Base-by-base conservation (phyloP, 2,113 vertebrate species). In the Rhabdomys dilectus region DNA sequence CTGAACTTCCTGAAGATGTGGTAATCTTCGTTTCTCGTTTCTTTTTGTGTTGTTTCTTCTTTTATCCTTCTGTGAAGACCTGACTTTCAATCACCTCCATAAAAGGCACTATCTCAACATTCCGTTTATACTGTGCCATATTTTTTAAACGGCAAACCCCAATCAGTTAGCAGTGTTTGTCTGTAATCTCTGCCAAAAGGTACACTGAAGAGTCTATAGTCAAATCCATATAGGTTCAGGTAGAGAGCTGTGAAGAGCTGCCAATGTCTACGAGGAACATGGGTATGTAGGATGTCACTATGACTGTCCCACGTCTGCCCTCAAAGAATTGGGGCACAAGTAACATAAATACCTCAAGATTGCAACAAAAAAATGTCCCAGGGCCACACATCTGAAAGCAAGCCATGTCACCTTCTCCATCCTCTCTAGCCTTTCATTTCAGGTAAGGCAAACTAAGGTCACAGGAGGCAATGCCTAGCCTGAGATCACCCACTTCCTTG, bases 381-480 rank as follows among this genome's bases (percentile, higher is more conserved):
- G 80, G 70, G n/a, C 16, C 80, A 85, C 29, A 78, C 21, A 58
- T 85, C 72, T 78, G 45, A 93, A 88, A 89, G 45, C 91, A 66
- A 22, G 5, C 19, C 34, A 17, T 24, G 8, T 22, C 10, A 42
- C 2, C 45, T n/a, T n/a, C 39, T 66, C 10, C 2, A 8, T 34
- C 19, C 26, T 85, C 58, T 19, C 58, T 9, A 60, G 4, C 29
- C 22, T 68, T 68, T 68, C 62, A 7, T 70, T 78, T 73, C 51
- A 78, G 17, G 17, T 19, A 31, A 94, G 53, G 39, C 48, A 81
- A 76, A 90, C 48, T 34, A 48, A 81, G 66, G 8, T 62, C 89
- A 64, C 29, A 21, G 56, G 13, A 93, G 9, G 36, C 45, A 1
- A 16, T 36, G 29, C 3, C 80, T 93, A 72, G 5, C 26, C 56